A percentile compares a stretch with the other conserved stretches of the same genome.
These are phyloP conservation scores for Monoplex corrugatus DNA, from an alignment of 2,888 invertebrate species.

Conservation along the genomic window DNA sequence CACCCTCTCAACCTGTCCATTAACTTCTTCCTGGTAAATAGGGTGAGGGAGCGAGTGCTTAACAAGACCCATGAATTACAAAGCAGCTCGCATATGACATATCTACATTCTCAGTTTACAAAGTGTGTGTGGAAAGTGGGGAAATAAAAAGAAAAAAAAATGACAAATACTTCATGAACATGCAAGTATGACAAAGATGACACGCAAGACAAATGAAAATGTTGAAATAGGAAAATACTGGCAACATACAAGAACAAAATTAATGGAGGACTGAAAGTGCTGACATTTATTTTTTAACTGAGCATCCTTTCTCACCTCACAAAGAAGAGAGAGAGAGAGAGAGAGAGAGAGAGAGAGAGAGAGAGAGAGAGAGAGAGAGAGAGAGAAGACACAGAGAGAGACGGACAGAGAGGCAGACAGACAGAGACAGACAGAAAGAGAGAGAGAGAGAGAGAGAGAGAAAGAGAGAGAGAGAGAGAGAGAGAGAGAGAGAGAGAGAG, in stretches of 20 bases:
- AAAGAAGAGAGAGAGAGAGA: background rate
- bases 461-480: background rate
- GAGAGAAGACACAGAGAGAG: background rate
- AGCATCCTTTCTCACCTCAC: no score
- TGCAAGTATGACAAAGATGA: no score
- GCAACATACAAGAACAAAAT: no score
- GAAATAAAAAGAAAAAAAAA: background rate
- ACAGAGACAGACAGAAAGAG: background rate
- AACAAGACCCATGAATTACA: background rate
- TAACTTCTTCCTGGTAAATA: no score
- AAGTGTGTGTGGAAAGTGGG: no score
- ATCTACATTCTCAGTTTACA: no score
- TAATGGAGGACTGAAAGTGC: no score
- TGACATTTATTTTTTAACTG: no score
- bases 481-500: background rate
- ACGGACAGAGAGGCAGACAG: background rate
- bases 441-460: conserved; percentile 21
- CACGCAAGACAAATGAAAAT: background rate
- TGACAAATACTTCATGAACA: background rate
- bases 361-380: background rate
- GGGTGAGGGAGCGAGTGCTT: no score
- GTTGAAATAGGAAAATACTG: no score
- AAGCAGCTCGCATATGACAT: no score
- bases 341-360: background rate
- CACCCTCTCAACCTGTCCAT: no score